Evolutionary conservation across 2,888 invertebrate species (phyloP), one percentile per base, ranked within the genome.

Genomic region (Masnerella sp.): DNA sequence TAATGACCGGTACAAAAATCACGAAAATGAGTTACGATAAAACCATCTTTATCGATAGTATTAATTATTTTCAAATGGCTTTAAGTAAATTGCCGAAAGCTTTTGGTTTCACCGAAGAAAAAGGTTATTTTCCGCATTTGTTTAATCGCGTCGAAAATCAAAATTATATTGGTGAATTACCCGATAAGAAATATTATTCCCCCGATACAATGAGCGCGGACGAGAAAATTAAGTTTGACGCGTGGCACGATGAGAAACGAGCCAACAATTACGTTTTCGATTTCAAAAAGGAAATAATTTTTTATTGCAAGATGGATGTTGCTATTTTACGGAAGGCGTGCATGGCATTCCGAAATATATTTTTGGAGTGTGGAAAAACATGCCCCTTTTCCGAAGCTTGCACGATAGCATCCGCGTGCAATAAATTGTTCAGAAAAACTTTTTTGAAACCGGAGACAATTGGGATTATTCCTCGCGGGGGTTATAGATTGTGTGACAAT

Each of bases 41-140:
- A 17, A 38, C 75, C 0, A 56, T 65, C 42, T 81, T 81, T 25
- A 25, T 45, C 5, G 47, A 49, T 17, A 51, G 51, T 20, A 11
- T 51, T 18, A 34, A 51, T 20, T 83, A 80, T 67, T 78, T 83
- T 17, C 81, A 78, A 5, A 81, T 81, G 80, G 49, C 77, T 12
- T 64, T 81, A 5, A 25, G 75, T 2, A 54, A 43, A 12, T 32
- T 83, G 7, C 79, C 81, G 5, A 79, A 80, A 71, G 77, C 80
- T 5, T 80, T 83, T 58, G 79, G 74, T 28, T 58, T 83, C 3
- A 4, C 42, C 0, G 65, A 42, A 3, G 5, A 2, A 4, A 77
- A 79, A 42, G 76, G 74, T 0, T 69, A 67, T n/a, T 80, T 80
- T 54, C 78, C 76, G 0, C 76, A 79, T 56, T 30, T 76, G 0